Conservation (phyloP, 2,797 vertebrate species). For the Podarcis lilfordi region DNA sequence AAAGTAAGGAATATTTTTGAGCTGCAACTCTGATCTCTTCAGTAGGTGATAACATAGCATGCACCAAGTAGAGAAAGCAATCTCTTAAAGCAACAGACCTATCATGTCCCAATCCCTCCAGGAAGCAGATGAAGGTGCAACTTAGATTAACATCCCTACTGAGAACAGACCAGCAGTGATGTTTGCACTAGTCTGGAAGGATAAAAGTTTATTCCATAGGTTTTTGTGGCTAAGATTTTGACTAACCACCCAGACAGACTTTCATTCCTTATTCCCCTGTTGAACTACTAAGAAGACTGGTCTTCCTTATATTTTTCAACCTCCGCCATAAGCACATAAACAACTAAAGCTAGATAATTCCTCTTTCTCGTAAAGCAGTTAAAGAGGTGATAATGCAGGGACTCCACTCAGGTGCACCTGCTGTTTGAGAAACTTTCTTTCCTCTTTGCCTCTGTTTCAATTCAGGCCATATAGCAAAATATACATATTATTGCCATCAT, state of each 20-base stretch:
- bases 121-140: background rate
- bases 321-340: background rate
- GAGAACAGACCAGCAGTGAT: background rate
- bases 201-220: background rate
- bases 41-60: background rate
- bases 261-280: background rate
- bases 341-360: background rate
- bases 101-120: background rate
- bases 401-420: background rate
- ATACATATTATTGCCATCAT: conserved; percentile 17
- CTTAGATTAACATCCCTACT: background rate
- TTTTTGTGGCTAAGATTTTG: background rate
- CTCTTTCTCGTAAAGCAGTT: background rate
- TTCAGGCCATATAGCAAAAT: conserved; percentile 1
- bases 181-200: background rate
- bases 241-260: background rate
- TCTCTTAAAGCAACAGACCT: background rate
- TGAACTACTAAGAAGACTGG: background rate
- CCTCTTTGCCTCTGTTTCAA: background rate
- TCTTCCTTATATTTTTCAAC: background rate
- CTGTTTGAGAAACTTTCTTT: background rate
- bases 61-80: background rate
- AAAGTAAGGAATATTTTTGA: background rate
- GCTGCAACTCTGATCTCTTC: conserved; percentile 24
- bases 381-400: background rate